These are phyloP conservation scores for Chloropsis cyanopogon DNA, from an alignment of 2,113 vertebrate genomes.

Conservation along the genomic window DNA sequence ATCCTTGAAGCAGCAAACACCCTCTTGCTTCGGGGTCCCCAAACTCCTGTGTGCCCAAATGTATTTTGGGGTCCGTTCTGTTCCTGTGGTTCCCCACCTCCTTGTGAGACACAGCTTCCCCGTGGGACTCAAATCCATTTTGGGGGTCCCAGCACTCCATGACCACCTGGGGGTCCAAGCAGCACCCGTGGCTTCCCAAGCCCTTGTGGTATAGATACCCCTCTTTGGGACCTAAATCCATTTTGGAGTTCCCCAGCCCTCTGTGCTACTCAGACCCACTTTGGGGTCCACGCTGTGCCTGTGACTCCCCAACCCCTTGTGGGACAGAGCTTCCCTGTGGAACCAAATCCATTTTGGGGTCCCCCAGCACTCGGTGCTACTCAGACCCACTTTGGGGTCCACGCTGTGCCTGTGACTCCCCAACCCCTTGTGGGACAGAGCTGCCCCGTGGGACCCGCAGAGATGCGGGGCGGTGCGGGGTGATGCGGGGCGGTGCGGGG, in stretches of 20 bases:
- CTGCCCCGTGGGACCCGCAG: neutral
- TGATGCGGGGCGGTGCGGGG: neutral
- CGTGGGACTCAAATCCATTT: neutral
- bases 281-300: no score
- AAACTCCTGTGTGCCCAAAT: neutral
- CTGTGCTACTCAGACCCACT: neutral
- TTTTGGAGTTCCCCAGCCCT: no score
- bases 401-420: no score
- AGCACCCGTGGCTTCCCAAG: accelerated
- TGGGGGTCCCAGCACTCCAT: neutral
- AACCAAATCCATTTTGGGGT: neutral
- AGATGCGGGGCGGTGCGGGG: no score
- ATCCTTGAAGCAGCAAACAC: neutral
- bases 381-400: neutral
- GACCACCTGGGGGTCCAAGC: neutral
- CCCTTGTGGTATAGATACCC: accelerated
- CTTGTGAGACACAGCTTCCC: neutral
- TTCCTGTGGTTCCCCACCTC: neutral
- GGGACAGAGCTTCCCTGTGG: neutral
- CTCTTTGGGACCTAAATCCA: neutral
- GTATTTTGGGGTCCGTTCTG: neutral
- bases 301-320: neutral
- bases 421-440: neutral
- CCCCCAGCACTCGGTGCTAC: neutral
- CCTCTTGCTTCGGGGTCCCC: accelerated